Base-by-base conservation (phyloP, 2,113 vertebrate genomes). In the Antigone vipio region DNA sequence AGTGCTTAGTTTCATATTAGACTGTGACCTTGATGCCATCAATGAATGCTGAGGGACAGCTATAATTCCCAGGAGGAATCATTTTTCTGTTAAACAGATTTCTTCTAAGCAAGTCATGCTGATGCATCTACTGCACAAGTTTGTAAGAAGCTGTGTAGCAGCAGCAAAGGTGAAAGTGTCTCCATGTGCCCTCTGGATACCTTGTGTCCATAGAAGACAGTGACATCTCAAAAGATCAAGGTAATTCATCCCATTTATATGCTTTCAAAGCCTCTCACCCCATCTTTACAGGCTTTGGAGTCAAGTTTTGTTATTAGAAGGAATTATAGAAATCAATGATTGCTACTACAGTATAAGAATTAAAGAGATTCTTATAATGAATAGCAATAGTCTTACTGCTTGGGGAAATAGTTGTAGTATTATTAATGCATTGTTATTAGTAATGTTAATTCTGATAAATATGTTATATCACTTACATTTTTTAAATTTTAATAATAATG, bases 11-110 rank as follows among this genome's bases (percentile, higher is more conserved):
- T 96, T 92, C 67, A 66, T 95, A 85, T 85, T 82, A 79, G 26
- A 50, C 32, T 79, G 27, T 78, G 85, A 95, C 89, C 63, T 94
- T 95, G 77, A 89, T 66, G 50, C 4, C 71, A 82, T 66, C 66
- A 82, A 24, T 73, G 67, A 94, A 66, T 76, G 63, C 53, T 62
- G 32, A 94, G 62, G 62, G 85, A 83, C 62, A 92, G 19, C n/a
- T 68, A 19, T 53, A 92, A 76, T 50, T 94, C 85, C 74, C 87
- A 79, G 0, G 13, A 73, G 84, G 49, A 94, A 79, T 79, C 1
- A 47, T 93, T 91, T 89, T 94, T 71, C 69, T 82, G 49, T 44
- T 72, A 93, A 81, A 72, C 17, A 92, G 64, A 76, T 91, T 95
- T 82, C 24, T 89, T 82, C 24, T 53, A 13, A 85, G 40, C 11